A percentile compares a stretch with the other conserved stretches of the same genome.
These are phyloP conservation scores for Crioceris asparagi DNA, from an alignment of 2,888 invertebrate species.

Conservation along the genomic window DNA sequence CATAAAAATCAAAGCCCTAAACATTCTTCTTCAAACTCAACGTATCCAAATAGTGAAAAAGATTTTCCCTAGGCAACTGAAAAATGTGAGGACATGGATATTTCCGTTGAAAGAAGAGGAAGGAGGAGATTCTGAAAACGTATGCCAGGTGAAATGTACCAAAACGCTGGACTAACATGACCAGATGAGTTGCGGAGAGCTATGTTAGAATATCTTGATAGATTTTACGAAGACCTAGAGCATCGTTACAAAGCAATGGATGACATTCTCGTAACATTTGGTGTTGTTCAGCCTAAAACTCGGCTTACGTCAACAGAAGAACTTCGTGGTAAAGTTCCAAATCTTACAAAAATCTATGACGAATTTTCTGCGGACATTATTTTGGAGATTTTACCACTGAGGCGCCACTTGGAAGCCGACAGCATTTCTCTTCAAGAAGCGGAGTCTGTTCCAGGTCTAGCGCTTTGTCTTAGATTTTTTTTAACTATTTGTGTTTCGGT, in stretches of 20 bases:
- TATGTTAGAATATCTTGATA: constrained; percentile 7
- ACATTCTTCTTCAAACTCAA: too few relatives aligned
- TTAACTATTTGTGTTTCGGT: constrained; percentile 6
- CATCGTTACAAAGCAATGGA: constrained; percentile 7
- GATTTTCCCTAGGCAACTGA: constrained; percentile 1
- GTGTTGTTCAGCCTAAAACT: constrained; percentile 8
- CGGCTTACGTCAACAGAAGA: constrained; percentile 6
- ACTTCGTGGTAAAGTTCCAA: constrained; percentile 6
- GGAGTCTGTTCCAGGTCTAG: constrained; percentile 7
- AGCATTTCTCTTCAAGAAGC: constrained; percentile 4
- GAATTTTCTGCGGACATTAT: background rate
- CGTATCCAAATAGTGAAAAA: constrained; percentile 5
- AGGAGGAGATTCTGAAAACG: constrained; percentile 4
- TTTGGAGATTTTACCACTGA: constrained; percentile 5
- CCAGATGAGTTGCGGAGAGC: constrained; percentile 6
- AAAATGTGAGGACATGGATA: constrained; percentile 4
- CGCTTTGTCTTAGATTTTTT: constrained; percentile 4
- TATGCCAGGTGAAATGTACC: constrained; percentile 4
- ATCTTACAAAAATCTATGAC: too few relatives aligned
- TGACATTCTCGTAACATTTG: constrained; percentile 1
- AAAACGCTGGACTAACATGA: constrained; percentile 6
- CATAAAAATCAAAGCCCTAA: constrained; percentile 3
- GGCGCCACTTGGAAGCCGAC: constrained; percentile 6
- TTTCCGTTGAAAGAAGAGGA: constrained; percentile 5
- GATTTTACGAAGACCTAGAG: constrained; percentile 8